These are phyloP conservation scores for Irena cyanogastra DNA, from an alignment of 2,113 vertebrate genomes.

Conservation along the genomic window DNA sequence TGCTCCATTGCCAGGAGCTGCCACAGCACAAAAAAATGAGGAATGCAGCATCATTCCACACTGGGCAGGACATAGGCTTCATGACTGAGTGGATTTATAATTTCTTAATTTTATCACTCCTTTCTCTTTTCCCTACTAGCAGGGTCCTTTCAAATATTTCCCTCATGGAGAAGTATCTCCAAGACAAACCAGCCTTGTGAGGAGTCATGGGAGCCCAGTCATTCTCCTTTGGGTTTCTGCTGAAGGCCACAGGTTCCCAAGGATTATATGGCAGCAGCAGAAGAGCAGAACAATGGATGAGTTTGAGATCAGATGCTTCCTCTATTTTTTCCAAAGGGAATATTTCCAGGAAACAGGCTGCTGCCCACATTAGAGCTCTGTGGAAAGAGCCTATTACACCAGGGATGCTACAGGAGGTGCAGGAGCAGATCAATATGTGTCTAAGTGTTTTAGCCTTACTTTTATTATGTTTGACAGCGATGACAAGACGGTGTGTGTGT, in stretches of 20 bases:
- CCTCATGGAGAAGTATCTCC: not conserved
- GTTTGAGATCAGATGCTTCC: constrained; percentile 54
- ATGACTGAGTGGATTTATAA: not conserved
- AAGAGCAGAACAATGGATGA: constrained; percentile 12
- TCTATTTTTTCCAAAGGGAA: constrained; percentile 60
- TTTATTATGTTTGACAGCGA: constrained; percentile 56
- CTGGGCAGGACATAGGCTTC: not conserved
- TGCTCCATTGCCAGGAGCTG: not conserved
- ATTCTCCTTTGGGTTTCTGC: not conserved
- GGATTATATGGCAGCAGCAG: not conserved
- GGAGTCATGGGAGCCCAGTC: not conserved
- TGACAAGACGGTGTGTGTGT: constrained; percentile 39
- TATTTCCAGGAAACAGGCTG: constrained; percentile 43
- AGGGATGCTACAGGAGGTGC: not conserved
- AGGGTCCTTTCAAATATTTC: not conserved
- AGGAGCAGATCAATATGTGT: constrained; percentile 56
- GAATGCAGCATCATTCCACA: not conserved
- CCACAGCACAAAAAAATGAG: not conserved
- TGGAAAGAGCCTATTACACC: not conserved
- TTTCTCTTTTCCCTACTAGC: not conserved
- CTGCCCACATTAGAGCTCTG: not conserved
- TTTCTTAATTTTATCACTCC: not conserved
- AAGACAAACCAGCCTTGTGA: not conserved
- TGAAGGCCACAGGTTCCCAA: not conserved
- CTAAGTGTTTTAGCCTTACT: constrained; percentile 59